Conservation (phyloP, 64 coral and sea anemone genomes). For the Actinia tenebrosa region DNA sequence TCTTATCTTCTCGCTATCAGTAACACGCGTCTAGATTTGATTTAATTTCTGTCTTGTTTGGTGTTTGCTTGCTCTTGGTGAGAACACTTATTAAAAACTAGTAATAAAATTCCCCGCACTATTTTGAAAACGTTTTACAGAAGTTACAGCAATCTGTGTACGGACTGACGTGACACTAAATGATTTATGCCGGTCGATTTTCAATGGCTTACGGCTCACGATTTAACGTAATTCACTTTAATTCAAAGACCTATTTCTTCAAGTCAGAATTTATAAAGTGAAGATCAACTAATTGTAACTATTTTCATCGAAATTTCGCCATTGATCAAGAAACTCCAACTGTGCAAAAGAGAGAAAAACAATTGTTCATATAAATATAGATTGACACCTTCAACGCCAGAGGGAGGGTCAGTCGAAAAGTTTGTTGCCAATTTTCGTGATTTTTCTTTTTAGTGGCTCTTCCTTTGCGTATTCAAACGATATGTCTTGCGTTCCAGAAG, state of each 20-base stretch:
- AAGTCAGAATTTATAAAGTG: no score
- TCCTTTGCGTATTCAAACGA: not conserved
- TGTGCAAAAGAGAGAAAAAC: not conserved
- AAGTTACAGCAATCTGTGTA: not conserved
- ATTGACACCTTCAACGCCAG: not conserved
- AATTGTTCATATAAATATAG: not conserved
- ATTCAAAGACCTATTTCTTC: no score
- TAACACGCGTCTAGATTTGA: slow-evolving; percentile 6
- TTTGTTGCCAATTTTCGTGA: not conserved
- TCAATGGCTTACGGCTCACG: not conserved
- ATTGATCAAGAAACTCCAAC: not conserved
- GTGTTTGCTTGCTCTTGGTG: slow-evolving; percentile 2
- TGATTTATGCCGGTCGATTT: not conserved
- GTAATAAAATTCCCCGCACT: not conserved
- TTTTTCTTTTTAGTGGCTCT: not conserved
- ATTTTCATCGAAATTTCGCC: not conserved
- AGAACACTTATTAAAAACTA: slow-evolving; percentile 20
- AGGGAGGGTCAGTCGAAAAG: not conserved
- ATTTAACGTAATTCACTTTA: not conserved
- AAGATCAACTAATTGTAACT: not conserved
- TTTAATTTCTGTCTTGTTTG: slow-evolving; percentile 22
- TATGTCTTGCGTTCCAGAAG: not conserved
- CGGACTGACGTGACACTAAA: not conserved
- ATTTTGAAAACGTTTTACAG: not conserved
- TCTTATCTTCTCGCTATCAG: slow-evolving; percentile 1